phyloP scores from a whole-genome alignment of 1,140 invertebrate genomes.

The Trinorchestia longiramus region DNA sequence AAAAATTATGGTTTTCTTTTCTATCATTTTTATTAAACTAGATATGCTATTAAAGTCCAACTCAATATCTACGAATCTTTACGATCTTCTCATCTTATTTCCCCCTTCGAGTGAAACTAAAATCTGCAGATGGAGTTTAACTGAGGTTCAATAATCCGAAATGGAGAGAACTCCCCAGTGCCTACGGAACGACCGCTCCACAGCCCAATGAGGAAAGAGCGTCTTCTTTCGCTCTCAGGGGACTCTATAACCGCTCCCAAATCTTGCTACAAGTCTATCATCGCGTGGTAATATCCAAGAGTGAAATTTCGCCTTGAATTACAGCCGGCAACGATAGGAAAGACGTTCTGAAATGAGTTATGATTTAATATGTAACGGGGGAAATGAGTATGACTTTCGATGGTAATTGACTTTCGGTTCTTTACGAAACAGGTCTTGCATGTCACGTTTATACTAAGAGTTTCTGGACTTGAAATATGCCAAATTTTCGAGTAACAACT shows the following conservation, averaged over 20 bases:
- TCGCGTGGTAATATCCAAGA: not conserved
- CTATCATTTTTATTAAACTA: not conserved
- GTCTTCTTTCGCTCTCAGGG: not conserved
- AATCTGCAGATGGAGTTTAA: not conserved
- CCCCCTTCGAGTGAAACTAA: not conserved
- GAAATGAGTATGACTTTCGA: no score
- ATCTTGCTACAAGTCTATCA: not conserved
- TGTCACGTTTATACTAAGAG: no score
- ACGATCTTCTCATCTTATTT: not conserved
- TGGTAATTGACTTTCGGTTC: no score
- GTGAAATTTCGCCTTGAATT: not conserved
- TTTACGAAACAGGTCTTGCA: no score
- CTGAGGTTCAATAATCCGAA: not conserved
- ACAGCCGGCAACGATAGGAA: no score
- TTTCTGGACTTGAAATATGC: no score
- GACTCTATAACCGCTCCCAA: not conserved
- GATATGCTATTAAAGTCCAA: not conserved
- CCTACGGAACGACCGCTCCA: not conserved
- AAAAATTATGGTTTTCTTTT: not conserved
- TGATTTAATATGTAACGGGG: no score
- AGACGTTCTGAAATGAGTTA: no score
- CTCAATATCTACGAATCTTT: not conserved
- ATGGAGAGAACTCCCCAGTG: not conserved
- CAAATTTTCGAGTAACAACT: no score
- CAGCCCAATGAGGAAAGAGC: not conserved